phyloP scores from a whole-genome alignment of 1,140 invertebrate genomes.

The Paraescarpia echinospica region DNA sequence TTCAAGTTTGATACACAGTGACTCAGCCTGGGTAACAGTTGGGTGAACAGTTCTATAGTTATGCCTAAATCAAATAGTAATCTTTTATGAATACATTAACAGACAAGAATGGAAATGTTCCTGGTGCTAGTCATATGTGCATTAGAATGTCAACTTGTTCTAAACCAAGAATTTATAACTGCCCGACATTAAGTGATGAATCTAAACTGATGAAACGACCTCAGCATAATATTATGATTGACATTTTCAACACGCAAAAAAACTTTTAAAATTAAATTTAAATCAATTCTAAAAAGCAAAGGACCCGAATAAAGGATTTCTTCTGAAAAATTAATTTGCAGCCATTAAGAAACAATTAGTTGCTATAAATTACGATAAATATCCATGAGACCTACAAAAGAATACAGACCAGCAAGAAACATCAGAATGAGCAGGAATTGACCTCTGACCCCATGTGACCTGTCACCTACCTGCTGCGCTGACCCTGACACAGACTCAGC shows the following conservation, averaged over 20 bases:
- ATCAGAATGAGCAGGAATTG: neutral
- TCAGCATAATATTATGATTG: neutral
- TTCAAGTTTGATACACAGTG: too few species aligned
- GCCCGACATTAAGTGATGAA: neutral
- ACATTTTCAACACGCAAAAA: neutral
- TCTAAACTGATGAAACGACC: neutral
- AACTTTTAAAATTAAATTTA: neutral
- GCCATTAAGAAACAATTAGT: neutral
- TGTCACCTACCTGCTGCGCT: neutral
- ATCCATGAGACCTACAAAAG: neutral
- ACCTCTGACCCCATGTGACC: neutral
- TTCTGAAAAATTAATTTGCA: neutral
- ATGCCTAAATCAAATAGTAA: neutral
- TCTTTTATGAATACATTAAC: neutral
- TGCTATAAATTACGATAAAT: neutral
- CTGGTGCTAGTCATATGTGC: neutral
- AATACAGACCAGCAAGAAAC: neutral
- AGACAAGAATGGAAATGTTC: neutral
- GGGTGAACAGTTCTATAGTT: too few species aligned
- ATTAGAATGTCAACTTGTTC: neutral
- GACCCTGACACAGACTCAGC: neutral
- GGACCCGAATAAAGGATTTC: neutral
- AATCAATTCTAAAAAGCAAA: neutral
- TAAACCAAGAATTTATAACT: neutral
- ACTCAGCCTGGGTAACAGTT: too few species aligned